Evolutionary conservation across 23 tunicate genomes (phyloP), one percentile per base, ranked within the genome.

Genomic region (Styela clava): DNA sequence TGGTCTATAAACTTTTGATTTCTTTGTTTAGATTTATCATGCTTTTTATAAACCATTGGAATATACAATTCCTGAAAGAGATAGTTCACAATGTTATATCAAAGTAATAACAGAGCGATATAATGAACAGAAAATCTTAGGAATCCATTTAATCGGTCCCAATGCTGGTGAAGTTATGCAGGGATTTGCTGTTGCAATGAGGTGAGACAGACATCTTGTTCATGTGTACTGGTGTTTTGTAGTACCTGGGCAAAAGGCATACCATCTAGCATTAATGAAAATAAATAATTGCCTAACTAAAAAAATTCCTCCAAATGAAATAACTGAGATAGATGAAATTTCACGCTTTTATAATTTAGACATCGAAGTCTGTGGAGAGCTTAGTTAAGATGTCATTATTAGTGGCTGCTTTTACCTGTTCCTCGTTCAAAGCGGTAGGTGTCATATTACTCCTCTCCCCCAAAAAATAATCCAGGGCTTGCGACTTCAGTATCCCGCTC

Each of bases 151-250:
- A 44, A 34, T 92, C 19, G 97, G 97, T 3, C 91, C 97, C 0
- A 87, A 92, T 63, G 91, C 97, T 2, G 97, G 92, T 18, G 97
- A 92, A 83, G 85, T 92, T 21, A 79, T 81, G 78, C 97, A 92
- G 74, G 97, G 97, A 24, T 92, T 92, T 68, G 97, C 92, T 21
- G 88, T 77, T 3, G 97, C 97, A n/a, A 87, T 92, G 81, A 92
- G 82, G 97, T 91, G 29, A 24, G 79, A 33, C 33, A 23, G 24
- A 34, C n/a, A n/a, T n/a, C n/a, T n/a, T n/a, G n/a, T n/a, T n/a
- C n/a, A n/a, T n/a, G n/a, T n/a, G n/a, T 0, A 61, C 0, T 61
- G 22, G 22, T 0, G 22, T 61, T 61, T 22, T 21, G 64, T 56
- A 16, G 18, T 56, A 61, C n/a, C n/a, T 22, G n/a, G 1, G 64